Base-by-base conservation (phyloP, 2,113 vertebrate species). In the Chitala chitala region DNA sequence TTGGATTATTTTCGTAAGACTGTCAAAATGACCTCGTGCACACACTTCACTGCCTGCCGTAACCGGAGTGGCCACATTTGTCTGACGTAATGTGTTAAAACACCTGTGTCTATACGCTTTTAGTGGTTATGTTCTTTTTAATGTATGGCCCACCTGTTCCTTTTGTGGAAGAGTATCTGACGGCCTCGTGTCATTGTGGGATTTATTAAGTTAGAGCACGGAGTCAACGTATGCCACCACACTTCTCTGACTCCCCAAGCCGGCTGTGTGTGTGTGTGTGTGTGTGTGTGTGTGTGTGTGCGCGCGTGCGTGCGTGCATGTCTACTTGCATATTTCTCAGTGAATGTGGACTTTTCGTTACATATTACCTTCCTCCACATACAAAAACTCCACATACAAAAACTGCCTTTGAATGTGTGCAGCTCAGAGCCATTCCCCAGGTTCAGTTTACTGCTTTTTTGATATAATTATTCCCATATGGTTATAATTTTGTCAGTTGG, bases 1-100 rank as follows among this genome's bases (percentile, higher is more conserved):
- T 53, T 44, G 48, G 73, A 74, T 65, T 42, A 64, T 74, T 65
- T 74, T 65, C 65, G 44, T 29, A 9, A 36, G 58, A 38, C 65
- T 53, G 44, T 29, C 46, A 65, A 24, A 56, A 46, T 74, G 72
- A 65, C 59, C 72, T 61, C 31, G 20, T 17, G 38, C 33, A 54
- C n/a, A 40, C 31, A 66, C 46, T 50, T 20, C 50, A 33, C 26
- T 24, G 26, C 53, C 48, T 56, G 40, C 33, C 73, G 50, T 56
- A 55, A 69, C 51, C 64, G 48, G 44, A 54, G 64, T 64, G 55
- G 22, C 20, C 20, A 53, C 59, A 31, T 68, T 12, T 48, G 22
- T 40, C 38, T 59, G 29, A 6, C 12, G 5, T 46, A 46, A 12
- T 46, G 24, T 10, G 55, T 42, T 61, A 24, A 13, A 36, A 56